Evolutionary conservation across 1,140 invertebrate genomes (phyloP).

Genomic region (Battus philenor): DNA sequence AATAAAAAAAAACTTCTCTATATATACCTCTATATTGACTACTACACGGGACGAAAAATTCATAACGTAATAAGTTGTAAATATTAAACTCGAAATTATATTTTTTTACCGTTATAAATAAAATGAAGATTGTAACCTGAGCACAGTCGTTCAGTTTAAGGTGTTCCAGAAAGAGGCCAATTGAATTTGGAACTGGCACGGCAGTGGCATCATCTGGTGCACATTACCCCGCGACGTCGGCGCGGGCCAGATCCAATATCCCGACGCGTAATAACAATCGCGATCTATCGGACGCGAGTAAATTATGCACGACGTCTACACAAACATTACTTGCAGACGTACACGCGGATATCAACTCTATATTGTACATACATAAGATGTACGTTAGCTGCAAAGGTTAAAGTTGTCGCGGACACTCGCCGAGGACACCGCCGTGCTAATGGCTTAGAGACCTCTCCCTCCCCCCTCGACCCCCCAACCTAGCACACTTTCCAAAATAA

Average conservation of each 20-base stretch:
- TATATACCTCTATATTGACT: no score
- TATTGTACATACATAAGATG: background rate
- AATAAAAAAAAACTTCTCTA: no score
- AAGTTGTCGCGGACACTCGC: conserved; percentile 2
- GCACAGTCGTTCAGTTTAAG: background rate
- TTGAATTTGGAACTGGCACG: conserved; percentile 1
- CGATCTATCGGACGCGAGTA: conserved; percentile 15
- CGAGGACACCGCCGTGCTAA: conserved; percentile 12
- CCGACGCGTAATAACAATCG: conserved; percentile 12
- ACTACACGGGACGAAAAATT: no score
- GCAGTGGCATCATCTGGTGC: conserved; percentile 2
- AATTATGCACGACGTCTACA: conserved; percentile 13
- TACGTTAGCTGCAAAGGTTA: background rate
- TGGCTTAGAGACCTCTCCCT: conserved; percentile 6
- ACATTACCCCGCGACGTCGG: conserved; percentile 1
- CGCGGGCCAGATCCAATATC: conserved; percentile 7
- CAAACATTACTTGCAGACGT: background rate
- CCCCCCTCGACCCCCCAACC: background rate
- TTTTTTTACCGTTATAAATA: no score
- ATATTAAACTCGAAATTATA: no score
- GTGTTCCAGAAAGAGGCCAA: conserved; percentile 1
- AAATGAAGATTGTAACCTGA: no score
- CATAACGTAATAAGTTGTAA: no score
- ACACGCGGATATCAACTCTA: background rate
- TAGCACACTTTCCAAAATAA: conserved; percentile 17